phyloP scores from a whole-genome alignment of 2,113 vertebrate species.

The Campylomormyrus tamandua region DNA sequence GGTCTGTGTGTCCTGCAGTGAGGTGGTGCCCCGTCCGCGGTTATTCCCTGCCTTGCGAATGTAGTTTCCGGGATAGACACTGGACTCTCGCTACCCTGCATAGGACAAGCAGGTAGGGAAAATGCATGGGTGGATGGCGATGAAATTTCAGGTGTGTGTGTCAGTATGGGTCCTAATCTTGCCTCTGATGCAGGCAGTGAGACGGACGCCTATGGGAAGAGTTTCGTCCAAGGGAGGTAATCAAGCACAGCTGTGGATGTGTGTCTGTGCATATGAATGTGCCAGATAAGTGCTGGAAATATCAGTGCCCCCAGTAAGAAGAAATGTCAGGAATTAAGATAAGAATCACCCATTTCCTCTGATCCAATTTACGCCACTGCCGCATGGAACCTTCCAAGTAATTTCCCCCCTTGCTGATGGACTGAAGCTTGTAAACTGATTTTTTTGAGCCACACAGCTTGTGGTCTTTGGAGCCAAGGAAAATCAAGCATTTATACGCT shows the following conservation, averaged over 20 bases:
- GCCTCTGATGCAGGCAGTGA: slow-evolving; percentile 14
- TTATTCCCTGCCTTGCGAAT: neutral
- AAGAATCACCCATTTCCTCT: neutral
- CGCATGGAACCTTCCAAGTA: neutral
- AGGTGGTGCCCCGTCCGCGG: neutral
- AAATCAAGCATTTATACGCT: neutral
- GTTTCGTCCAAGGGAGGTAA: slow-evolving; percentile 26
- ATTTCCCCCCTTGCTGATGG: neutral
- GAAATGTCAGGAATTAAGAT: slow-evolving; percentile 1
- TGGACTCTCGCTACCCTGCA: neutral
- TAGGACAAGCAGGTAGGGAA: neutral
- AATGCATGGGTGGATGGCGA: neutral
- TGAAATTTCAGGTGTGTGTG: neutral
- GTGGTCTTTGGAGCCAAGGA: neutral
- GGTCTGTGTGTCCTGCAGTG: neutral
- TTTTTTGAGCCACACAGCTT: neutral
- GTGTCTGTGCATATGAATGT: neutral
- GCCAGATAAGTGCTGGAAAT: neutral
- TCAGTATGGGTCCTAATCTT: neutral
- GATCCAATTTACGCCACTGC: neutral
- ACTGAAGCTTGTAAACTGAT: neutral
- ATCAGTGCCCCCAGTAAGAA: neutral
- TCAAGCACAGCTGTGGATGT: slow-evolving; percentile 6
- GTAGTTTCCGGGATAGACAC: neutral
- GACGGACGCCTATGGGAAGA: slow-evolving; percentile 5